Conservation (phyloP, 2,113 vertebrate genomes). For the Eublepharis macularius region DNA sequence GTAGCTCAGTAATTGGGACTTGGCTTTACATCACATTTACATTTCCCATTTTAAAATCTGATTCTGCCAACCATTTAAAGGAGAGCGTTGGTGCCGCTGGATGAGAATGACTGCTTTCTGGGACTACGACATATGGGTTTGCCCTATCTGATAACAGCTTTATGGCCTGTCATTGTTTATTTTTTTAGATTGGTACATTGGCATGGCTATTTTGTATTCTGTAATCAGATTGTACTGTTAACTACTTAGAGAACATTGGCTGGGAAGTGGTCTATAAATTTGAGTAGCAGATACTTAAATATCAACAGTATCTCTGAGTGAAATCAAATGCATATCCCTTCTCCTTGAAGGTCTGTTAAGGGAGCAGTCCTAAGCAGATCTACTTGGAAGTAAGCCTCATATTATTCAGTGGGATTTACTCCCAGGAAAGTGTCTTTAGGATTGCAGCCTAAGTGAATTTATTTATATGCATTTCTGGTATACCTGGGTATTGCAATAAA, state of each 20-base stretch:
- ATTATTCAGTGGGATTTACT: too few relatives aligned
- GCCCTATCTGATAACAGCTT: background rate
- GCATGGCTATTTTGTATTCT: background rate
- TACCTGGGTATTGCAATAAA: background rate
- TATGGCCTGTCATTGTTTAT: background rate
- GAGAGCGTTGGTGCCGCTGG: background rate
- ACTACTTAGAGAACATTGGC: background rate
- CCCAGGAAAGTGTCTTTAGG: too few relatives aligned
- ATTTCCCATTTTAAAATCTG: conserved; percentile 2
- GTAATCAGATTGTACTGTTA: background rate
- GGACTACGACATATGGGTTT: background rate
- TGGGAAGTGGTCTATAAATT: background rate
- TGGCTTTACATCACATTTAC: background rate
- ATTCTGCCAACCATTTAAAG: background rate
- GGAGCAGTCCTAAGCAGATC: too few relatives aligned
- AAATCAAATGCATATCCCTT: background rate
- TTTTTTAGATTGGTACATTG: background rate
- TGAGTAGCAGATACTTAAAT: background rate
- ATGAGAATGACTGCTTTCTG: conserved; percentile 6
- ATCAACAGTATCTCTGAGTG: background rate
- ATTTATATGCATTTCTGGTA: background rate
- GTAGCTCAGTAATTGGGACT: background rate
- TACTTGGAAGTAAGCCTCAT: too few relatives aligned
- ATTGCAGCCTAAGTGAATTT: background rate
- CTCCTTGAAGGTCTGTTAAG: background rate